Evolutionary conservation across 1,140 invertebrate genomes (phyloP).

Genomic region (Hestina assimilis): DNA sequence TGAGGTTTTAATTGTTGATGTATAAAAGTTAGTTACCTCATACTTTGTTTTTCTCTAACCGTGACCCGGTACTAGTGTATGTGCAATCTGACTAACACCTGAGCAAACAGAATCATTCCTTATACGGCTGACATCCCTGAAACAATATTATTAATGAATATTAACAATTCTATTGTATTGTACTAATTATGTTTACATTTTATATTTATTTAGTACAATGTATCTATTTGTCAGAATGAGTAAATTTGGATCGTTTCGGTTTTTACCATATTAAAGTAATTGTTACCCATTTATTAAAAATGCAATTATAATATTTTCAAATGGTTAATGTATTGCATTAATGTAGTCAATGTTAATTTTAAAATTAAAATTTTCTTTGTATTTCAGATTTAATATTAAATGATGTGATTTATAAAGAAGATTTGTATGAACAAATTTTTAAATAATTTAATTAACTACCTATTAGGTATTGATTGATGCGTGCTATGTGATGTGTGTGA

Average conservation of each 20-base stretch:
- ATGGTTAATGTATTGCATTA: too few species aligned
- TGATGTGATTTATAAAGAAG: too few species aligned
- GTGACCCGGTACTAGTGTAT: conserved; percentile 36
- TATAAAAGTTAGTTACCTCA: conserved; percentile 38
- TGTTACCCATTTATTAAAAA: too few species aligned
- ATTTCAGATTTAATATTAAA: too few species aligned
- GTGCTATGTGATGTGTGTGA: conserved; percentile 52
- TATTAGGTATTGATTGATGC: conserved; percentile 42
- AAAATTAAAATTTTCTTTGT: too few species aligned
- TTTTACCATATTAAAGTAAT: too few species aligned
- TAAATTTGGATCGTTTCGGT: too few species aligned
- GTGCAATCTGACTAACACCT: conserved; percentile 45
- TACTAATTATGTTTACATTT: too few species aligned
- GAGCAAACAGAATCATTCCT: conserved; percentile 67
- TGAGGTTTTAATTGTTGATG: not conserved
- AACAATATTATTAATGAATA: conserved; percentile 25
- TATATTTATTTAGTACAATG: too few species aligned
- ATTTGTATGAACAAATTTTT: not conserved
- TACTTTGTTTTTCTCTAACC: conserved; percentile 50
- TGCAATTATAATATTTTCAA: too few species aligned
- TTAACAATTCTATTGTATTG: not conserved
- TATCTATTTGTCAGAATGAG: too few species aligned
- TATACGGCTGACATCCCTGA: conserved; percentile 52
- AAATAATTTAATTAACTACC: conserved; percentile 29
- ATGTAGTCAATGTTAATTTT: too few species aligned